Conservation (phyloP, 2,113 vertebrate species). For the Anolis carolinensis region DNA sequence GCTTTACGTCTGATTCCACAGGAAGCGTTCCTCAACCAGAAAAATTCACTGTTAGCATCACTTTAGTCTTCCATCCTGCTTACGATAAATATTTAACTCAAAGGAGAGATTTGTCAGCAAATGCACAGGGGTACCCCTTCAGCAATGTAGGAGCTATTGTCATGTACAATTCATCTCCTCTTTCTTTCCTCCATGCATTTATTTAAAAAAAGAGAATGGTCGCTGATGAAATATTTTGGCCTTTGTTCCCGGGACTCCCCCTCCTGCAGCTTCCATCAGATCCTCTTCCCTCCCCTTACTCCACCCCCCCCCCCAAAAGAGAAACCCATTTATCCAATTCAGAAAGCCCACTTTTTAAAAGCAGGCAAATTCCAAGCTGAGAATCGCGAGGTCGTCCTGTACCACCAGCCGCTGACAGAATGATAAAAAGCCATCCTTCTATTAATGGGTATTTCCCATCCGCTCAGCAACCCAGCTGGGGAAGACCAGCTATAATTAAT, state of each 20-base stretch:
- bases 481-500: conserved; percentile 53
- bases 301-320: conserved; percentile 24
- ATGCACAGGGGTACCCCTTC: conserved; percentile 55
- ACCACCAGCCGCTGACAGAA: conserved; percentile 71
- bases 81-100: conserved; percentile 78
- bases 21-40: not conserved
- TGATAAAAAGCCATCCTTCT: conserved; percentile 72
- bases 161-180: conserved; percentile 54
- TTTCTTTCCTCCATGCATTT: conserved; percentile 15
- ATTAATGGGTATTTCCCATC: conserved; percentile 58
- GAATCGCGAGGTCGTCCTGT: conserved; percentile 44
- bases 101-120: conserved; percentile 49
- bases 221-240: conserved; percentile 77
- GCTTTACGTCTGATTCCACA: not conserved
- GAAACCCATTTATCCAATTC: conserved; percentile 72
- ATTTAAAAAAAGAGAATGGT: conserved; percentile 49
- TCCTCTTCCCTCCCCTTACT: conserved; percentile 40
- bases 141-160: conserved; percentile 70
- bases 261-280: conserved; percentile 61
- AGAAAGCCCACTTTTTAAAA: conserved; percentile 63
- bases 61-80: not conserved
- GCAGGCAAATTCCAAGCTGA: conserved; percentile 55
- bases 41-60: not conserved
- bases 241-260: conserved; percentile 72
- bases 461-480: conserved; percentile 49